Evolutionary conservation across 2,797 vertebrate genomes (phyloP).

Genomic region (Hippocampus kuda): DNA sequence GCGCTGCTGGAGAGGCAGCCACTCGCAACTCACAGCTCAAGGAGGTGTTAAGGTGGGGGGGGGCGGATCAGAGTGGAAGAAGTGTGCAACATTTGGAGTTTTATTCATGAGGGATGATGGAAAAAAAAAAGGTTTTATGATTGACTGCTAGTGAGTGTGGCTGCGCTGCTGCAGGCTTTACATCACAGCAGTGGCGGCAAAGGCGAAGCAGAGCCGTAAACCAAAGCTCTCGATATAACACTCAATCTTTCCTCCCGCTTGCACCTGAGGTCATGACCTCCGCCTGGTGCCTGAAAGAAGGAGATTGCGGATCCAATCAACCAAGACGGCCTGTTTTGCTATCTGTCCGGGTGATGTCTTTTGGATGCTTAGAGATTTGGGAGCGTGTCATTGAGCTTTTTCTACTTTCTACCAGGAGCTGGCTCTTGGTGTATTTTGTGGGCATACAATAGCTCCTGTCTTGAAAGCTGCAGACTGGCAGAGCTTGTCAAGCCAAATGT

Average conservation of each 20-base stretch:
- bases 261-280: not conserved
- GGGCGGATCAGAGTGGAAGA: not conserved
- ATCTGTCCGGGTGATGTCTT: not conserved
- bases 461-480: constrained; percentile 1
- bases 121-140: not conserved
- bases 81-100: not conserved
- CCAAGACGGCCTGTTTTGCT: not conserved
- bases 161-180: constrained; percentile 13
- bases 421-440: constrained; percentile 2
- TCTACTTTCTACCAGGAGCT: not conserved
- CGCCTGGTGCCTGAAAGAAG: not conserved
- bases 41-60: not conserved
- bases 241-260: constrained; percentile 5
- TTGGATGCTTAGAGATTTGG: not conserved
- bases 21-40: not conserved
- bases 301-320: constrained; percentile 1
- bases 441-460: not conserved
- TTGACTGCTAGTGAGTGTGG: constrained; percentile 1
- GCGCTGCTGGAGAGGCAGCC: no score
- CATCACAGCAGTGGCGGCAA: constrained; percentile 5
- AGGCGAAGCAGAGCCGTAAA: constrained; percentile 11
- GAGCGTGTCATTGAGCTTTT: constrained; percentile 1
- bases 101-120: constrained; percentile 4
- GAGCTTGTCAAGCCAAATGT: constrained; percentile 7
- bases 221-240: constrained; percentile 3